A percentile compares a stretch with the other conserved stretches of the same genome.
Evolutionary conservation across 2,113 vertebrate genomes (phyloP).

Genomic region (Cebidichthys violaceus): DNA sequence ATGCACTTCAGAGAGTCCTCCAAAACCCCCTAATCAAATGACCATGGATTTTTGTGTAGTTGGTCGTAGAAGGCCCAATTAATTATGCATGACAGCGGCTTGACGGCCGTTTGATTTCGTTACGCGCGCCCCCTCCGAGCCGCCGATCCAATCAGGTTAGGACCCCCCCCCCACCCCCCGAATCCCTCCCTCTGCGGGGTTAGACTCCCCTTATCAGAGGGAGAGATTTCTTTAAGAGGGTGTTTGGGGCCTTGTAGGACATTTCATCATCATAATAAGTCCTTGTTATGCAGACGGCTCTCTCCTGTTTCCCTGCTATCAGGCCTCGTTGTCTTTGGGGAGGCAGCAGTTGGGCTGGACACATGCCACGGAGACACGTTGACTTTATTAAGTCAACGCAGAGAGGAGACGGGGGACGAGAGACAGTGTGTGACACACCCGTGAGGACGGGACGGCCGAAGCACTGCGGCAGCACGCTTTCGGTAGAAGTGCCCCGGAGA

Average conservation of each 20-base stretch:
- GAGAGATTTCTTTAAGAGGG: constrained; percentile 78
- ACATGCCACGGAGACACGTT: constrained; percentile 67
- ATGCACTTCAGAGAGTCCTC: constrained; percentile 89
- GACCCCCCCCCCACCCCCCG: constrained; percentile 63
- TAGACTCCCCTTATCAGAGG: constrained; percentile 86
- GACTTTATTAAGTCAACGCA: constrained; percentile 48
- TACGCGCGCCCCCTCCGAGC: constrained; percentile 87
- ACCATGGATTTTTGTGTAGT: constrained; percentile 95
- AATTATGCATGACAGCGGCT: constrained; percentile 98
- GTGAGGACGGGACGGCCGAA: constrained; percentile 40
- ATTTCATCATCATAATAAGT: constrained; percentile 82
- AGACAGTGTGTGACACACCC: constrained; percentile 56
- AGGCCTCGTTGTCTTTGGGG: constrained; percentile 65
- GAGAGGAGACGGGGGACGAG: constrained; percentile 38
- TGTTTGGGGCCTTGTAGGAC: constrained; percentile 78
- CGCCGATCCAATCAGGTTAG: constrained; percentile 93
- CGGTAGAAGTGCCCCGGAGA: neutral
- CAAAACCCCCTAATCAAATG: constrained; percentile 95
- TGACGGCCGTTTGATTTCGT: constrained; percentile 94
- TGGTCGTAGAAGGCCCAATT: constrained; percentile 89
- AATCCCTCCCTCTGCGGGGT: constrained; percentile 62
- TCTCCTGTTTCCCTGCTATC: constrained; percentile 68
- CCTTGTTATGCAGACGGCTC: constrained; percentile 73
- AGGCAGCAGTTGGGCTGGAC: constrained; percentile 65
- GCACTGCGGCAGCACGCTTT: constrained; percentile 36